These are phyloP conservation scores for Dasysyrphus tricinctus DNA, from an alignment of 2,888 invertebrate genomes.

Conservation along the genomic window DNA sequence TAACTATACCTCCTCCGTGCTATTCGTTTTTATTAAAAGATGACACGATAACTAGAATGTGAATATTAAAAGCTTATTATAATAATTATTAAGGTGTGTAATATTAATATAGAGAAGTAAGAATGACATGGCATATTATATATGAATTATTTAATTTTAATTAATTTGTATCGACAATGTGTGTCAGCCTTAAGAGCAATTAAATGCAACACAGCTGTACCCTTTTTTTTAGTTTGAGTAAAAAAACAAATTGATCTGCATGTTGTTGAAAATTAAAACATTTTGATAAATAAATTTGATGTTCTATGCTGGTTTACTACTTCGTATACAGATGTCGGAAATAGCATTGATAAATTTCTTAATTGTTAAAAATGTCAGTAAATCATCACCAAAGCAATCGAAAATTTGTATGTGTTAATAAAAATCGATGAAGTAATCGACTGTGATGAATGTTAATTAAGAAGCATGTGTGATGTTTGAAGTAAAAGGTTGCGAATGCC, in stretches of 20 bases:
- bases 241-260: not conserved
- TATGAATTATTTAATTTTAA: too few relatives aligned
- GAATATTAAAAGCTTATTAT: too few relatives aligned
- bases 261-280: not conserved
- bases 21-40: too few relatives aligned
- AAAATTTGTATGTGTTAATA: conserved; percentile 6
- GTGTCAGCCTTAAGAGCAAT: too few relatives aligned
- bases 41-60: too few relatives aligned
- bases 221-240: not conserved
- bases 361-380: conserved; percentile 4
- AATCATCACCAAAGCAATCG: conserved; percentile 6
- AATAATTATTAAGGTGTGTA: too few relatives aligned
- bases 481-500: not conserved
- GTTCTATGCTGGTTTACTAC: not conserved
- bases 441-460: conserved; percentile 14
- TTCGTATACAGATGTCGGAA: not conserved
- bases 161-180: too few relatives aligned
- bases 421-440: conserved; percentile 1
- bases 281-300: not conserved
- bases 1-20: too few relatives aligned
- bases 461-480: conserved; percentile 6
- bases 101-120: too few relatives aligned
- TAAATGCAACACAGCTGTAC: not conserved
- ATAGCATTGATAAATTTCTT: conserved; percentile 19
- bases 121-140: too few relatives aligned